These are phyloP conservation scores for Cataglyphis albicans DNA, from an alignment of 2,888 invertebrate species.

Conservation along the genomic window DNA sequence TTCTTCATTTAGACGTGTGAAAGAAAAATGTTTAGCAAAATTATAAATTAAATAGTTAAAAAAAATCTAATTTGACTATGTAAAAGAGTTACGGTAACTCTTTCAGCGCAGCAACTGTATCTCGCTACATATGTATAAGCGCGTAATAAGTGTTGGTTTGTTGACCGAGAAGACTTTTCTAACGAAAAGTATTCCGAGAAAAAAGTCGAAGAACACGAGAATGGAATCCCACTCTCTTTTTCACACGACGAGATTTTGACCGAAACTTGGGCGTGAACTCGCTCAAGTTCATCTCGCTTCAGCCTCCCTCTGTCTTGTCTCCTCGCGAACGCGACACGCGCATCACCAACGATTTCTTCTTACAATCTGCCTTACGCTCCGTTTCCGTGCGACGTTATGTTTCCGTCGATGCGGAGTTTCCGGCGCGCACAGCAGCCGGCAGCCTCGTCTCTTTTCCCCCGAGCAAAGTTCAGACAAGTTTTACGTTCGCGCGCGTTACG, in stretches of 20 bases:
- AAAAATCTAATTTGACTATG: too few species aligned
- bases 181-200: background rate
- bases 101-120: background rate
- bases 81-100: constrained; percentile 20
- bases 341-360: constrained; percentile 69
- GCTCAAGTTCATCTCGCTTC: background rate
- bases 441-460: constrained; percentile 69
- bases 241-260: constrained; percentile 50
- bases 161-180: background rate
- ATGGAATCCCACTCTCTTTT: constrained; percentile 67
- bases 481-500: constrained; percentile 69
- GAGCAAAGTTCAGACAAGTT: constrained; percentile 78
- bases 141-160: background rate
- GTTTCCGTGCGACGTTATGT: constrained; percentile 72
- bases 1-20: background rate
- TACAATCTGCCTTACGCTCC: constrained; percentile 64
- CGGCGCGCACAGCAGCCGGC: constrained; percentile 56
- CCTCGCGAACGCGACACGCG: constrained; percentile 66
- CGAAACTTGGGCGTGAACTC: constrained; percentile 65
- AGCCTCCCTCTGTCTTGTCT: background rate
- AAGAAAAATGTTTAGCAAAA: background rate
- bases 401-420: constrained; percentile 75
- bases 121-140: constrained; percentile 3
- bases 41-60: background rate
- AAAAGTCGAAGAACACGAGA: constrained; percentile 43